Conservation (phyloP, 2,113 vertebrate genomes). For the Vicugna pacos region DNA sequence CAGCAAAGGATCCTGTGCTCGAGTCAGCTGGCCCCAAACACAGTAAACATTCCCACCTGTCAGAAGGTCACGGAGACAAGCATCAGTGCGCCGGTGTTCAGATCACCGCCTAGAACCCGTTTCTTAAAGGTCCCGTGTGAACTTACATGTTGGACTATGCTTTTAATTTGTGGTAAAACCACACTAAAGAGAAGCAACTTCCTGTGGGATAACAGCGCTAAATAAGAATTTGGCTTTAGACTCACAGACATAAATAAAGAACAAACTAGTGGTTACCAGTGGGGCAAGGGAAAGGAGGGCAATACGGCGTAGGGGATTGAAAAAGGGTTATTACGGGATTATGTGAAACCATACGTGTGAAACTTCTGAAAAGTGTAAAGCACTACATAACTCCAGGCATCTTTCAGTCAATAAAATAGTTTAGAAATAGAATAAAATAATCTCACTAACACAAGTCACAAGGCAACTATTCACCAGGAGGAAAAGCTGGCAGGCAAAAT, state of each 20-base stretch:
- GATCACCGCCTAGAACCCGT: neutral
- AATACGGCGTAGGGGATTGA: no score
- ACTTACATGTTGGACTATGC: neutral
- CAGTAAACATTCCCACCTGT: neutral
- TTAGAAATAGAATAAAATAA: neutral
- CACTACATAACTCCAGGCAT: no score
- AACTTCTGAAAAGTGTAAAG: no score
- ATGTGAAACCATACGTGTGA: no score
- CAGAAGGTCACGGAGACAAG: neutral
- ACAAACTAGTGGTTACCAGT: no score
- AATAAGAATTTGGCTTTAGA: neutral
- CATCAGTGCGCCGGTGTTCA: neutral
- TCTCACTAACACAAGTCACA: neutral
- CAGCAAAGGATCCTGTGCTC: fast-evolving
- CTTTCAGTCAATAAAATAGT: no score
- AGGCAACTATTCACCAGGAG: neutral
- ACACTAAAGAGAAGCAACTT: neutral
- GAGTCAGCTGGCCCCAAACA: neutral
- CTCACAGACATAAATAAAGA: no score
- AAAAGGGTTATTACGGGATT: no score
- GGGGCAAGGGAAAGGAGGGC: no score
- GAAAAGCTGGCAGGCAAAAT: neutral
- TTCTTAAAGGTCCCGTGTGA: neutral
- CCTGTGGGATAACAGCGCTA: no score
- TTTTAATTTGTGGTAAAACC: neutral